Percentiles rank a stretch among this genome's conserved stretches.
phyloP scores from a whole-genome alignment of 1,140 invertebrate species.

The Chionoecetes opilio region DNA sequence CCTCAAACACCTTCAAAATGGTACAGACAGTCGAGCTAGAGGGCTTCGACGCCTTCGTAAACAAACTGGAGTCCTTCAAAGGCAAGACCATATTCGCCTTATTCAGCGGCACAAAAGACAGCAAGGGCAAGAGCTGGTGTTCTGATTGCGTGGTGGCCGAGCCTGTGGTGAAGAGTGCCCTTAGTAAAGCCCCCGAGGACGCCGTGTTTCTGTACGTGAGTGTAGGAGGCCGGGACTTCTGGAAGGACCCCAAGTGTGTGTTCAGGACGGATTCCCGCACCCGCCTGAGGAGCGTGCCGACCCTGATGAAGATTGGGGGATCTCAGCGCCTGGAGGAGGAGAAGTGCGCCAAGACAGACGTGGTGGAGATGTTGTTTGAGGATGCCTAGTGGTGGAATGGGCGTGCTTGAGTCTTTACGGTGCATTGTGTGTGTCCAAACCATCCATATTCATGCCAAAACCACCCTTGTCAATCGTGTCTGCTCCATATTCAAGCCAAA shows the following conservation, averaged over 20 bases:
- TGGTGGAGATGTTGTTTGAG: slow-evolving; percentile 83
- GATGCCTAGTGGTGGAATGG: slow-evolving; percentile 80
- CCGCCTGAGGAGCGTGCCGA: slow-evolving; percentile 83
- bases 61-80: slow-evolving; percentile 73
- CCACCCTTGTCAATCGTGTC: no score
- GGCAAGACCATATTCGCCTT: slow-evolving; percentile 83
- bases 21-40: slow-evolving; percentile 81
- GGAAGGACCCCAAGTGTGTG: slow-evolving; percentile 82
- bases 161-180: slow-evolving; percentile 83
- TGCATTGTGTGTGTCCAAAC: no score
- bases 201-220: slow-evolving; percentile 83
- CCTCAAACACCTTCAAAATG: slow-evolving; percentile 73
- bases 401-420: no score
- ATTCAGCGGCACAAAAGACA: slow-evolving; percentile 83
- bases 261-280: slow-evolving; percentile 83
- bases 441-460: no score
- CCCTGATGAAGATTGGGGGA: slow-evolving; percentile 83
- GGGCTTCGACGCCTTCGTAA: slow-evolving; percentile 81
- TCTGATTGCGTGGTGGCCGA: slow-evolving; percentile 85
- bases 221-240: slow-evolving; percentile 83
- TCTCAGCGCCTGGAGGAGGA: slow-evolving; percentile 83
- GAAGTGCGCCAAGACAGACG: slow-evolving; percentile 82
- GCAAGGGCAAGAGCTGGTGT: slow-evolving; percentile 84
- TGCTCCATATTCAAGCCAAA: no score
- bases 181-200: slow-evolving; percentile 82